Percentiles rank a stretch among this genome's conserved stretches.
phyloP scores from a whole-genome alignment of 2,113 vertebrate species.

The Spilogale gracilis region DNA sequence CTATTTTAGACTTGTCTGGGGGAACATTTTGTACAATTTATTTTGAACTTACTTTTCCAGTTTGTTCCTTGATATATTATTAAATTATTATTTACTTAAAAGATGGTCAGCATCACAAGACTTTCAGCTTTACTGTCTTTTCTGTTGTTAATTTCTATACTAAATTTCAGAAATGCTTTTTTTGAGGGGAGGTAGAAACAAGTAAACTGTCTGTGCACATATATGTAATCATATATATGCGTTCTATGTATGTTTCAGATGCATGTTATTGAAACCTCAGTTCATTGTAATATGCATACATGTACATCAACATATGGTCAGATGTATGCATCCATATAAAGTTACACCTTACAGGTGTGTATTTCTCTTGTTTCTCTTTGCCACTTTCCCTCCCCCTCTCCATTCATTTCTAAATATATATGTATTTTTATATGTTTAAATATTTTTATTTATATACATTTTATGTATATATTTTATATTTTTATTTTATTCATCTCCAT shows the following conservation, averaged over 20 bases:
- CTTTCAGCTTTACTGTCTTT: not conserved
- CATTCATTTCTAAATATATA: not conserved
- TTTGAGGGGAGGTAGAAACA: not conserved
- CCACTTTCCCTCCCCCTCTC: not conserved
- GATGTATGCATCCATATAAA: not conserved
- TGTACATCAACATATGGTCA: no score
- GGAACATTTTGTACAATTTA: not conserved
- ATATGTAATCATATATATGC: not conserved
- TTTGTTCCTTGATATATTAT: not conserved
- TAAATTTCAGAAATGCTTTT: not conserved
- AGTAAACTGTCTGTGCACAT: not conserved
- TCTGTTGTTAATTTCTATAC: not conserved
- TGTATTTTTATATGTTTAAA: not conserved
- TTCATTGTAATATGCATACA: not conserved
- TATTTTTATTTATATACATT: no score
- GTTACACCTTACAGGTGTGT: not conserved
- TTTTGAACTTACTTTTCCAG: constrained; percentile 45
- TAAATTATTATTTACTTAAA: constrained; percentile 26
- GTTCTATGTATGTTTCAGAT: not conserved
- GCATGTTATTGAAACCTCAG: not conserved
- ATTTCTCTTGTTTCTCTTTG: not conserved
- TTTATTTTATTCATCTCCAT: no score
- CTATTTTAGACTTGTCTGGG: constrained; percentile 9
- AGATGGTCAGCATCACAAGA: not conserved
- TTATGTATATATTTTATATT: no score